Base-by-base conservation (phyloP, 2,113 vertebrate genomes). In the Triplophysa tibetana region DNA sequence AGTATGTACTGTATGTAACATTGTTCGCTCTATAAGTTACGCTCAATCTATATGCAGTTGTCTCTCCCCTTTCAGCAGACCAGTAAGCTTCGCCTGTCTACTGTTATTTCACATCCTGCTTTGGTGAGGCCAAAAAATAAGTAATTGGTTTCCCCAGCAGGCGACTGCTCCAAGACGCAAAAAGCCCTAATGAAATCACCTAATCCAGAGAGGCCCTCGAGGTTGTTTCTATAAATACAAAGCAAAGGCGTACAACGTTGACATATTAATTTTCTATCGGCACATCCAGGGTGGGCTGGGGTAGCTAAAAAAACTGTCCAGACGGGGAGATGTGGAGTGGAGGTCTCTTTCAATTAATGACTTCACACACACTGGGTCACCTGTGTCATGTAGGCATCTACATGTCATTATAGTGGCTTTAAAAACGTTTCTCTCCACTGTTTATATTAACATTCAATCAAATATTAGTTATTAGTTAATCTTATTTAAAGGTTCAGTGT, bases 161-260 rank as follows among this genome's bases (percentile, higher is more conserved):
- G 76, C 70, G 33, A 24, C 67, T 29, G 21, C 6, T 24, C 43
- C 24, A 52, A 77, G n/a, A 83, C 43, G 64, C 70, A 67, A 65
- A 80, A 54, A 77, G 58, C 23, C 38, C 33, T 78, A 84, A 84
- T 79, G 75, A 81, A 81, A 79, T 75, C 75, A 78, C 54, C 48
- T 48, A 79, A 79, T 29, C 41, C 70, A 69, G 45, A 48, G 17
- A 81, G 24, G 78, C 76, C 66, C 68, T 14, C 41, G 66, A 79
- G 76, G 58, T 70, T 76, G 41, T 61, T 79, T 77, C 80, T 84
- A 81, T 79, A 82, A 84, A 70, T 82, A 84, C 62, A 58, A 58
- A n/a, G 52, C 69, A 68, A 69, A 70, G 66, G 43, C 21, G 23
- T 67, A 65, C 56, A 65, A 6, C 17, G 24, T 64, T 79, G 66